phyloP scores from a whole-genome alignment of 2,888 invertebrate species.

The Trissolcus japonicus region DNA sequence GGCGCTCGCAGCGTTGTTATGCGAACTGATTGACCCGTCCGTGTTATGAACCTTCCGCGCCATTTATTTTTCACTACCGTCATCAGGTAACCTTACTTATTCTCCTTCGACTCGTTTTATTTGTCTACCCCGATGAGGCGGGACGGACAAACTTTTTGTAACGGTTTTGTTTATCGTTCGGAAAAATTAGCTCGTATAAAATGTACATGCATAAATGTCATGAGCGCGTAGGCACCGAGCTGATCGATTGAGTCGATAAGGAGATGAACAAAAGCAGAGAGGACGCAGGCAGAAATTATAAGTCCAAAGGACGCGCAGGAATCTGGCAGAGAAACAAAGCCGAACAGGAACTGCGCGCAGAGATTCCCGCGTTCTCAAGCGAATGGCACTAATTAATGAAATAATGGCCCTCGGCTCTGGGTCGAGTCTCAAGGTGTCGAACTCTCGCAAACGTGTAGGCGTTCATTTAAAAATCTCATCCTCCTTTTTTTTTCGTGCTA shows the following conservation, averaged over 20 bases:
- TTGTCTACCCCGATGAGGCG: no score
- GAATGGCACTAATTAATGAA: constrained; percentile 71
- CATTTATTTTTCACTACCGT: constrained; percentile 36
- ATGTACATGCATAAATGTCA: not conserved
- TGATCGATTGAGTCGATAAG: constrained; percentile 54
- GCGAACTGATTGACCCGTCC: constrained; percentile 66
- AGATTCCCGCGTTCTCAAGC: constrained; percentile 65
- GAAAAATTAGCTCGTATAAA: constrained; percentile 17
- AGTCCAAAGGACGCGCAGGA: constrained; percentile 15
- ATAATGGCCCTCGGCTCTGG: constrained; percentile 66
- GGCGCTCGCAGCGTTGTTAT: constrained; percentile 63
- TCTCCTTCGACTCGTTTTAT: constrained; percentile 24
- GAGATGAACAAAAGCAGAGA: constrained; percentile 52
- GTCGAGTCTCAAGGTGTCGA: constrained; percentile 67
- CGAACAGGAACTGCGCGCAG: constrained; percentile 60
- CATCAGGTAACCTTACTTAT: constrained; percentile 6
- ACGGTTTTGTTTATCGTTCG: constrained; percentile 17
- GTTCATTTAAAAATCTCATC: constrained; percentile 70
- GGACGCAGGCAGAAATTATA: constrained; percentile 38
- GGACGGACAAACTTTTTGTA: no score
- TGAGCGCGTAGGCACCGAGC: constrained; percentile 31
- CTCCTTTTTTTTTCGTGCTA: constrained; percentile 61
- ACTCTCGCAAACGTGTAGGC: constrained; percentile 66
- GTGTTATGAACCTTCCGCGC: constrained; percentile 28
- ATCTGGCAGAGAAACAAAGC: constrained; percentile 38